Percentiles rank a stretch among this genome's conserved stretches.
Evolutionary conservation across 2,113 vertebrate genomes (phyloP).

Genomic region (Sialia sialis): DNA sequence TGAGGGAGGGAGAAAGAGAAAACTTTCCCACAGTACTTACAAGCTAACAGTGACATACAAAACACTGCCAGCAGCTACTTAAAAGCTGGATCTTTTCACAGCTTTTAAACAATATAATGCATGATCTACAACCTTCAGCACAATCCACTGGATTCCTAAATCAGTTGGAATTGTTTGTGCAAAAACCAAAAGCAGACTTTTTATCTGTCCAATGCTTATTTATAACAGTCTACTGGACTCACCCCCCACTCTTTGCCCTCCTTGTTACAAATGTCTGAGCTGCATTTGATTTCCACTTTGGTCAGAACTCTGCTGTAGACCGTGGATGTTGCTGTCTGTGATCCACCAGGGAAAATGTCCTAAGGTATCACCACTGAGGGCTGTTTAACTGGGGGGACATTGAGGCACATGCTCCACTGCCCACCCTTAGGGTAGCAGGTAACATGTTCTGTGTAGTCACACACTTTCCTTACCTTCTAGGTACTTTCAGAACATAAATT

Average conservation of each 20-base stretch:
- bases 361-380: neutral
- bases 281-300: neutral
- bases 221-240: neutral
- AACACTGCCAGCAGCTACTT: neutral
- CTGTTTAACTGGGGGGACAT: neutral
- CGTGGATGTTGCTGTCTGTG: neutral
- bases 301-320: neutral
- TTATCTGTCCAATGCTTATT: neutral
- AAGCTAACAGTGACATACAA: neutral
- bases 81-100: neutral
- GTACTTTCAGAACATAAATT: neutral
- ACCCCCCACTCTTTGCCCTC: neutral
- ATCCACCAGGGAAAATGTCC: neutral
- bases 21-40: neutral
- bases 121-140: neutral
- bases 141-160: neutral
- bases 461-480: neutral
- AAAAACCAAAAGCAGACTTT: neutral
- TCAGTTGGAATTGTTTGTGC: neutral
- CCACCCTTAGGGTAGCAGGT: neutral
- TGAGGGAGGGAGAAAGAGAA: neutral
- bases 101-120: neutral
- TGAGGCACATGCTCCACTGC: neutral
- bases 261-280: neutral
- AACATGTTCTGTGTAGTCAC: neutral